Evolutionary conservation across 2,888 invertebrate genomes (phyloP).

Genomic region (Noctua fimbriata): DNA sequence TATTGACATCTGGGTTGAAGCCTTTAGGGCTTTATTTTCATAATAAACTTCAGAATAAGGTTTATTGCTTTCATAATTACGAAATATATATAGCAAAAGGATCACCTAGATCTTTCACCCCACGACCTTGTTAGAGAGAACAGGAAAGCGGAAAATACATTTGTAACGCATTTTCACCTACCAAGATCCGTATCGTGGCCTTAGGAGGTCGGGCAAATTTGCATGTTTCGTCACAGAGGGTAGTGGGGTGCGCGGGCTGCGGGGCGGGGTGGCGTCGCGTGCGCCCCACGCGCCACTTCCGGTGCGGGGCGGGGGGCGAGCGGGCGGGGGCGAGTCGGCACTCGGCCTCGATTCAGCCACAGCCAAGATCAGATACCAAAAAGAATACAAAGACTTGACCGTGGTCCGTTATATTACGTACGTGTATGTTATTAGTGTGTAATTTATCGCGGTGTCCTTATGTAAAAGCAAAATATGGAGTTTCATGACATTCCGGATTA

Average conservation of each 20-base stretch:
- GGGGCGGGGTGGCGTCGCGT: conserved; percentile 77
- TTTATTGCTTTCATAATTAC: conserved; percentile 40
- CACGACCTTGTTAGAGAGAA: conserved; percentile 78
- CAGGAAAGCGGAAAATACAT: conserved; percentile 73
- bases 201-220: conserved; percentile 82
- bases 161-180: conserved; percentile 80
- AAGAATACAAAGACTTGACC: conserved; percentile 77
- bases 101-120: conserved; percentile 70
- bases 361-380: conserved; percentile 82
- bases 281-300: conserved; percentile 84
- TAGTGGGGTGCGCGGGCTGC: conserved; percentile 27
- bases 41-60: conserved; percentile 51
- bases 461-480: conserved; percentile 34
- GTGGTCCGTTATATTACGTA: conserved; percentile 66
- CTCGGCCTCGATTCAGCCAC: conserved; percentile 83
- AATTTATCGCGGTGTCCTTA: conserved; percentile 78
- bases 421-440: conserved; percentile 69
- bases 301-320: conserved; percentile 68
- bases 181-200: conserved; percentile 75
- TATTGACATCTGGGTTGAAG: conserved; percentile 20
- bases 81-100: conserved; percentile 51
- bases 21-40: conserved; percentile 4
- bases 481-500: conserved; percentile 9
- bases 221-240: conserved; percentile 84
- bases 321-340: conserved; percentile 65